Base-by-base conservation (phyloP, 2,113 vertebrate genomes). In the Micronycteris hirsuta region DNA sequence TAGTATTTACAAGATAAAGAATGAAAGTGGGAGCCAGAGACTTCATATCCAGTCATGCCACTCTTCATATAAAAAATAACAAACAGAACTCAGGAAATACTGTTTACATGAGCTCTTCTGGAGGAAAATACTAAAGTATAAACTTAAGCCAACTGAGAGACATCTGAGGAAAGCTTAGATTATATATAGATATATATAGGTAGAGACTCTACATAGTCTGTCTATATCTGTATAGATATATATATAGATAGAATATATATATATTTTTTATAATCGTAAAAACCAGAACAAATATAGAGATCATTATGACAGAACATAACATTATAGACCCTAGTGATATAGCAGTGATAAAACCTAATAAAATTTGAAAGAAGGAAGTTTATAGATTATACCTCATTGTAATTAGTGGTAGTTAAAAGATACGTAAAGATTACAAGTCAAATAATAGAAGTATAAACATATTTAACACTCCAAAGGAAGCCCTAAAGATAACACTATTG, bases 31-130 rank as follows among this genome's bases (percentile, higher is more conserved):
- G 2, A 91, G 43, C 82, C 28, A 41, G 68, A 90, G 61, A 91
- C 54, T 93, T 71, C 76, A 24, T 86, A 76, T 24, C 31, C 58
- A 77, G 4, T 45, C 45, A 38, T 4, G 33, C 47, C 28, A 0
- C 93, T 88, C 61, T 87, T 84, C 24, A 92, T 89, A 65, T 71
- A 78, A 80, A 73, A 71, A 52, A 38, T 86, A 91, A 78, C 45
- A 94, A 65, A 74, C 2, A 82, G 28, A 92, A 67, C 43, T 86
- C 15, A 54, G 74, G 47, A 5, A 76, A 63, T 82, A 47, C 26
- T 82, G 28, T 95, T 86, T 78, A 43, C 36, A 54, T 71, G 68
- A 87, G 15, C 13, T 11, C 36, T 88, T 88, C 19, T 88, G 47
- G 26, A 71, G 78, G 45, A 84, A 76, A 41, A 7, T 38, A 36